Percentiles rank a stretch among this genome's conserved stretches.
These are phyloP conservation scores for Melipona beecheii DNA, from an alignment of 2,888 invertebrate genomes.

Conservation along the genomic window DNA sequence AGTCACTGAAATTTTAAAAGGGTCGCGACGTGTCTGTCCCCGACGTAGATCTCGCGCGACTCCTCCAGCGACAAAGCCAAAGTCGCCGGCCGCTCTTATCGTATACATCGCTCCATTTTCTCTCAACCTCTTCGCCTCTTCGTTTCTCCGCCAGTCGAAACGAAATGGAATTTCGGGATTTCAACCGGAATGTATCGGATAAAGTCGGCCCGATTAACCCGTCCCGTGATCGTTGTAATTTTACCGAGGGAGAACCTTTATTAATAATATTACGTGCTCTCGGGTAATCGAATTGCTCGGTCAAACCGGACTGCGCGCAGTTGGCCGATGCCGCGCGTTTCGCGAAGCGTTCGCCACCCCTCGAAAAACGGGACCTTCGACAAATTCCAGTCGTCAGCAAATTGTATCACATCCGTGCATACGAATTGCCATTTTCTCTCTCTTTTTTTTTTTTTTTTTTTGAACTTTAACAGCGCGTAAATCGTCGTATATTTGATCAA, in stretches of 20 bases:
- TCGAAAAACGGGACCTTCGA: background rate
- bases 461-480: no score
- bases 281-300: constrained; percentile 5
- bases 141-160: background rate
- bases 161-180: background rate
- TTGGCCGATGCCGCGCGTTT: no score
- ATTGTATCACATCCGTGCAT: background rate
- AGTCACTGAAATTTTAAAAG: constrained; percentile 37
- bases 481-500: no score
- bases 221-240: background rate
- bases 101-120: background rate
- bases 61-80: background rate
- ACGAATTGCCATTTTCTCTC: background rate
- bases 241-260: background rate
- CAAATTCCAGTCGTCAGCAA: constrained; percentile 7
- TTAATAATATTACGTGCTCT: background rate
- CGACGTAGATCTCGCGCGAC: background rate
- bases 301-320: background rate
- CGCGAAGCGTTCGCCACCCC: background rate
- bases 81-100: background rate
- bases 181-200: background rate
- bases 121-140: background rate
- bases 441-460: no score
- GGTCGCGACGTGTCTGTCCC: constrained; percentile 18
- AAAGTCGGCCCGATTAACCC: background rate